phyloP scores from a whole-genome alignment of 2,888 invertebrate genomes.

The Campoplex nolae region DNA sequence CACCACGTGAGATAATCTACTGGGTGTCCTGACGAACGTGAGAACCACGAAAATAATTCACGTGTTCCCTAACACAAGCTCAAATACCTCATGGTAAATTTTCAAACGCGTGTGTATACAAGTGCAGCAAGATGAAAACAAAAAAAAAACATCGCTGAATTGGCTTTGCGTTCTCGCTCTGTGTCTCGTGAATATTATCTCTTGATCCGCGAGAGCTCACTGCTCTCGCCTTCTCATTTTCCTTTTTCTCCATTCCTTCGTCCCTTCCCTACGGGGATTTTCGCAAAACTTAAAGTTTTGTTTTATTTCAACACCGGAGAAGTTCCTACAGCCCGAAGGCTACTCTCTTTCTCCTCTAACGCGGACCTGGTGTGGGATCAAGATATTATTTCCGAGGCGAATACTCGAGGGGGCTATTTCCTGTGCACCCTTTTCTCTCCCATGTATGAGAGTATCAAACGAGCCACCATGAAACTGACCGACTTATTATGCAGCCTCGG shows the following conservation, averaged over 20 bases:
- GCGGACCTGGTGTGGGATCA: slow-evolving; percentile 50
- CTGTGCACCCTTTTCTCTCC: slow-evolving; percentile 21
- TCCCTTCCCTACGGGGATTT: slow-evolving; percentile 25
- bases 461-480: slow-evolving; percentile 26
- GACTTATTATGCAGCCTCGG: slow-evolving; percentile 42
- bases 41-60: slow-evolving; percentile 75
- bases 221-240: slow-evolving; percentile 5
- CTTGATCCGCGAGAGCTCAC: slow-evolving; percentile 60
- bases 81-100: background rate
- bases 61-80: slow-evolving; percentile 43
- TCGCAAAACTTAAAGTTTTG: slow-evolving; percentile 44
- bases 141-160: background rate
- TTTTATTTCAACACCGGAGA: slow-evolving; percentile 61
- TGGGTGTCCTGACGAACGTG: slow-evolving; percentile 79
- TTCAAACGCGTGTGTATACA: slow-evolving; percentile 14
- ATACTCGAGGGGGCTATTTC: slow-evolving; percentile 44
- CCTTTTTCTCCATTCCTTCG: background rate
- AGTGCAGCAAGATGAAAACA: slow-evolving; percentile 22
- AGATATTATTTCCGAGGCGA: slow-evolving; percentile 65
- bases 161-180: slow-evolving; percentile 18
- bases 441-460: slow-evolving; percentile 20
- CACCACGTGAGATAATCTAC: slow-evolving; percentile 77
- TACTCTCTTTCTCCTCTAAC: slow-evolving; percentile 7
- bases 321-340: slow-evolving; percentile 43
- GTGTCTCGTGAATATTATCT: slow-evolving; percentile 62